Conservation (phyloP, 2,888 invertebrate species). For the Anticlea derivata region DNA sequence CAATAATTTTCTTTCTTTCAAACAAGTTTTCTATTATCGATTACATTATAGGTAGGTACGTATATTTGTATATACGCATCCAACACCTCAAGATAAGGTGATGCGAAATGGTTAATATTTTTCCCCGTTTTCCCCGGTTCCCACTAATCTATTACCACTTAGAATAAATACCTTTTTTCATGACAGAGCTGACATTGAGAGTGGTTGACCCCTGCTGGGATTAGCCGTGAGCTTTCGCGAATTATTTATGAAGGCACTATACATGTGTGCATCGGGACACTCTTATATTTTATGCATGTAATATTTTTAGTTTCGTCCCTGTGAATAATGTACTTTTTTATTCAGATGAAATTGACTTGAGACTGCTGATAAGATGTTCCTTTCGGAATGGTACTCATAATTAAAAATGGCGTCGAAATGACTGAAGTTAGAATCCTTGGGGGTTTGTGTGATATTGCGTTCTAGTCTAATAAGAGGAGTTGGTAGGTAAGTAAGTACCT, state of each 20-base stretch:
- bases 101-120: conserved; percentile 28
- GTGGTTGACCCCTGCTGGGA: conserved; percentile 29
- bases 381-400: background rate
- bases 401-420: conserved; percentile 16
- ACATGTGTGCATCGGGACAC: conserved; percentile 20
- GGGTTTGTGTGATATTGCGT: conserved; percentile 3
- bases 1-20: no score
- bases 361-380: background rate
- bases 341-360: conserved; percentile 2
- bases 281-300: conserved; percentile 30
- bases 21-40: no score
- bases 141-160: conserved; percentile 30
- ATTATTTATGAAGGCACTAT: conserved; percentile 31
- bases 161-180: conserved; percentile 35
- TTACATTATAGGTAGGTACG: no score
- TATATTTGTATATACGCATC: background rate
- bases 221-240: conserved; percentile 28
- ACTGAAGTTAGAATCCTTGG: conserved; percentile 11
- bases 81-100: background rate
- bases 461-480: background rate
- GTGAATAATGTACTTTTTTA: conserved; percentile 8
- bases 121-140: conserved; percentile 14
- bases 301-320: conserved; percentile 28
- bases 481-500: no score
- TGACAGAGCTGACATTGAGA: conserved; percentile 34